Evolutionary conservation across 2,888 invertebrate species (phyloP).

Genomic region (Metalampra italica): DNA sequence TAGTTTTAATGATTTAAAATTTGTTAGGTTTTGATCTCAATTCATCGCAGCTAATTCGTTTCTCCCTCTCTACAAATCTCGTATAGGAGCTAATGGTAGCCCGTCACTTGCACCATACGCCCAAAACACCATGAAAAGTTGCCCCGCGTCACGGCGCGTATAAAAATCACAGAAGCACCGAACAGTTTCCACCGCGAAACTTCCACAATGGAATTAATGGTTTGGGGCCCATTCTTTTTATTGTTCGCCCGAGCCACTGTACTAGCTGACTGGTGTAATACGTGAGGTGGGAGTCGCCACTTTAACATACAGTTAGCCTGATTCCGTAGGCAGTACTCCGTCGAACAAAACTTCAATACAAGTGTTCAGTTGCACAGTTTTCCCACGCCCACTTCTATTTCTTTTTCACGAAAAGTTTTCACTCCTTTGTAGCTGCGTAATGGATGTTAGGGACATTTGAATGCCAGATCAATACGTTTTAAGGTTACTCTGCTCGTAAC

Average conservation of each 20-base stretch:
- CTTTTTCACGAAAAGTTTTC: not conserved
- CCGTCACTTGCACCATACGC: constrained; percentile 12
- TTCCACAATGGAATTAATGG: constrained; percentile 25
- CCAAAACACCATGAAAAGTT: constrained; percentile 20
- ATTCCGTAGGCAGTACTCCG: not conserved
- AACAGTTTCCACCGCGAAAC: constrained; percentile 24
- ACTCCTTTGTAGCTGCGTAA: not conserved
- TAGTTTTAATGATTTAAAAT: too few species aligned
- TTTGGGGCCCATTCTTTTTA: constrained; percentile 5
- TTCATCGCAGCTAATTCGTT: too few species aligned
- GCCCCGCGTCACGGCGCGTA: constrained; percentile 13
- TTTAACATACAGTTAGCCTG: not conserved
- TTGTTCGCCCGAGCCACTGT: not conserved
- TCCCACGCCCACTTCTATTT: not conserved
- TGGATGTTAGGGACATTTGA: not conserved
- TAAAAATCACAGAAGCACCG: constrained; percentile 24
- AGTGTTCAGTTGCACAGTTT: not conserved
- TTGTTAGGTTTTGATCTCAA: too few species aligned
- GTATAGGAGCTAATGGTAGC: not conserved
- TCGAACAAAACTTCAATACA: not conserved
- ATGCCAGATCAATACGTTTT: not conserved
- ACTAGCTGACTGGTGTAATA: not conserved
- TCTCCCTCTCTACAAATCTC: too few species aligned
- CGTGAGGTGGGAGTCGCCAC: not conserved
- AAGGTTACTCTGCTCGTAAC: not conserved